phyloP scores from a whole-genome alignment of 2,113 vertebrate genomes.

The Dicerorhinus sumatrensis region DNA sequence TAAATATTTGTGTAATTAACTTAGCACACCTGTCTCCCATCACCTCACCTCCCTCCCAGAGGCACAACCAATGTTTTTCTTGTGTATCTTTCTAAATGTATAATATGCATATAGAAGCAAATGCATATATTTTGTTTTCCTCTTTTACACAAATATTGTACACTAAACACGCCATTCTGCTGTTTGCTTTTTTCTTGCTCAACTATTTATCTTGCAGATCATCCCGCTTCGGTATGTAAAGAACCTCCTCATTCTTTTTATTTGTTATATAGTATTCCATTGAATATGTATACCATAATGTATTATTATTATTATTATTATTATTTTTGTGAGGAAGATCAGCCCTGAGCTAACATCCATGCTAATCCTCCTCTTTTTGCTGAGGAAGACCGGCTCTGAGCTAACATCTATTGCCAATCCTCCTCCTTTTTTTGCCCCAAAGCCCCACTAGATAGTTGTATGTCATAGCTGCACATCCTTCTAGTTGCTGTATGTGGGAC shows the following conservation, averaged over 20 bases:
- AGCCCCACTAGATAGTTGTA: no score
- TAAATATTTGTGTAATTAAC: not conserved
- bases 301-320: not conserved
- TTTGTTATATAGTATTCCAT: not conserved
- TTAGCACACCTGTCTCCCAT: not conserved
- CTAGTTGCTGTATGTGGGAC: no score
- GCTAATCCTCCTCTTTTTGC: no score
- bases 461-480: no score
- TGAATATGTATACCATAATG: not conserved
- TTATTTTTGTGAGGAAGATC: not conserved
- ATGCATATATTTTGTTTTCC: not conserved
- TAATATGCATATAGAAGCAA: not conserved
- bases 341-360: no score
- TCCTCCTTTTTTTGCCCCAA: no score
- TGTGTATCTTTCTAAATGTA: not conserved
- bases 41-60: not conserved
- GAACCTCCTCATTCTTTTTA: not conserved
- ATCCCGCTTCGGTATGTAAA: not conserved
- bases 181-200: not conserved
- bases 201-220: not conserved
- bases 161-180: not conserved
- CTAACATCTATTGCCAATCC: no score
- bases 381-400: no score
- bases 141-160: not conserved
- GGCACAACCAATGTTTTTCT: not conserved